A percentile compares a stretch with the other conserved stretches of the same genome.
phyloP scores from a whole-genome alignment of 2,113 vertebrate genomes.

The Urocolius indicus region DNA sequence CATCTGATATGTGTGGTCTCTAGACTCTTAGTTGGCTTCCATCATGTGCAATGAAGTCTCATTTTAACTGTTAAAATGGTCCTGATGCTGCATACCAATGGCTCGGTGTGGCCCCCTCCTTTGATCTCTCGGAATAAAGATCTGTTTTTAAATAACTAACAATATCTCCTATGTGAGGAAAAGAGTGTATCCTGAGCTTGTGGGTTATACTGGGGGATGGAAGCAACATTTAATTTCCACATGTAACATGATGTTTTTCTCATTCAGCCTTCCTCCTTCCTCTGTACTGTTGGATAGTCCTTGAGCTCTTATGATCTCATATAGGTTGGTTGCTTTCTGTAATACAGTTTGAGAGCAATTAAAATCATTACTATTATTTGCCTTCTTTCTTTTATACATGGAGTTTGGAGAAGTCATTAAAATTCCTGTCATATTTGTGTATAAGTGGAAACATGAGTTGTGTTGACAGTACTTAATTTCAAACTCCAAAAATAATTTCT shows the following conservation, averaged over 20 bases:
- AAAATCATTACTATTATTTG: neutral
- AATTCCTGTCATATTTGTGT: slow-evolving; percentile 2
- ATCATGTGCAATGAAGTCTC: neutral
- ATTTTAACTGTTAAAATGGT: neutral
- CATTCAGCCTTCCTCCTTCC: neutral
- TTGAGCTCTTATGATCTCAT: neutral
- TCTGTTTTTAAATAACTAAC: neutral
- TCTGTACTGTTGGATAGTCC: neutral
- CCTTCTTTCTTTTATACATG: neutral
- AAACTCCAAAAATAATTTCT: slow-evolving; percentile 51
- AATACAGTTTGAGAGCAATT: neutral
- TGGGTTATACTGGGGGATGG: neutral
- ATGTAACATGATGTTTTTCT: neutral
- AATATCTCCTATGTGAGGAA: neutral
- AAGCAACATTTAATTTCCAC: neutral
- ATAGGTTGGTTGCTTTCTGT: neutral
- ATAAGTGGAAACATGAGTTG: slow-evolving; percentile 14
- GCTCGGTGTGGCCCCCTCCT: neutral
- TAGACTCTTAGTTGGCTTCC: neutral
- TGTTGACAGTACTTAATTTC: slow-evolving; percentile 50
- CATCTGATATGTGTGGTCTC: neutral
- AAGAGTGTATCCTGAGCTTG: neutral
- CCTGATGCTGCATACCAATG: neutral
- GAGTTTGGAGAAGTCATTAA: slow-evolving; percentile 20
- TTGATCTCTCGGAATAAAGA: neutral